A percentile compares a stretch with the other conserved stretches of the same genome.
Evolutionary conservation across 1,140 invertebrate species (phyloP).

Genomic region (Steinernema feltiae): DNA sequence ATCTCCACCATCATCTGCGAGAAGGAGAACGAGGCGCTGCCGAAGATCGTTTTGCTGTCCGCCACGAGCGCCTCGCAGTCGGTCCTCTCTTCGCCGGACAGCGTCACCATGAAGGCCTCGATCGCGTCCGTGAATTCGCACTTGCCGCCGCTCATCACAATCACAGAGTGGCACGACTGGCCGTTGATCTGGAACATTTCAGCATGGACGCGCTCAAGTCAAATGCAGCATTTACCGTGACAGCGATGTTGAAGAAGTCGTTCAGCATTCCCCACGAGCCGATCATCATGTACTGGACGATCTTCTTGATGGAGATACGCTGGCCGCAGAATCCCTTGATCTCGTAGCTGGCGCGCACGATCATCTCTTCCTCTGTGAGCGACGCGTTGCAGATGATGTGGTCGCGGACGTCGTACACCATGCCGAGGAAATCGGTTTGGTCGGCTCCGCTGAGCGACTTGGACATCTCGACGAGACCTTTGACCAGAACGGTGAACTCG

Average conservation of each 20-base stretch:
- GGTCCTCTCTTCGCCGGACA: not conserved
- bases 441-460: not conserved
- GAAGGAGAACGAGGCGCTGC: not conserved
- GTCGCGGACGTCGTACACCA: not conserved
- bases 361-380: not conserved
- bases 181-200: not conserved
- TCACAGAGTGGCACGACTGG: not conserved
- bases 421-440: not conserved
- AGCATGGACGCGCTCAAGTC: not conserved
- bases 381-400: not conserved
- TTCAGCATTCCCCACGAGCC: not conserved
- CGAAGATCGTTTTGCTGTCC: not conserved
- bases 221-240: no score
- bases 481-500: not conserved
- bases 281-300: constrained; percentile 7
- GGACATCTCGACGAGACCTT: not conserved
- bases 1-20: not conserved
- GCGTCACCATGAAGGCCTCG: not conserved
- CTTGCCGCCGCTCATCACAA: not conserved
- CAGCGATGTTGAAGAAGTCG: not conserved
- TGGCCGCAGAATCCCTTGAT: not conserved
- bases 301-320: not conserved
- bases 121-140: not conserved
- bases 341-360: not conserved
- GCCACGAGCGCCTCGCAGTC: not conserved